Evolutionary conservation across 2,797 vertebrate species (phyloP).

Genomic region (Octomys mimax): DNA sequence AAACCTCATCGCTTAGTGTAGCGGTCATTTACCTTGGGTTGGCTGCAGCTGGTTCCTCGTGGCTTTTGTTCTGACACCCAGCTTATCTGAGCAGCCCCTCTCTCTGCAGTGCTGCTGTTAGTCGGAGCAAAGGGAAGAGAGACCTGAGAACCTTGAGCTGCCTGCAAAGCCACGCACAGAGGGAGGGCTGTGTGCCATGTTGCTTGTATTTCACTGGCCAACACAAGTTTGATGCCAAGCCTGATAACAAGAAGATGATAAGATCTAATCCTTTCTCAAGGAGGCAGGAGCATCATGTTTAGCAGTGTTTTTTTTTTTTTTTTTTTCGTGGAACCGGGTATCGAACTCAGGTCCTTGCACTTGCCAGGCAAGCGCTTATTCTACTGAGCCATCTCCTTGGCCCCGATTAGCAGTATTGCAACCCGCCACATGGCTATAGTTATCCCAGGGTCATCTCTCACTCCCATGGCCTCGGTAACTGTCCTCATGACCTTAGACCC

Average conservation of each 20-base stretch:
- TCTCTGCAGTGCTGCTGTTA: background rate
- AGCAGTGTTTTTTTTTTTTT: too few relatives aligned
- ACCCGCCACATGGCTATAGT: background rate
- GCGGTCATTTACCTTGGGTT: background rate
- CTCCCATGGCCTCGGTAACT: background rate
- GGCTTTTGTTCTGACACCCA: background rate
- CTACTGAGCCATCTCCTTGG: too few relatives aligned
- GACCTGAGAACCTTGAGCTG: background rate
- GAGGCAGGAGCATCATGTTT: background rate
- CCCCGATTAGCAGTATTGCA: background rate
- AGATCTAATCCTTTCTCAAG: background rate
- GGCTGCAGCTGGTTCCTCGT: background rate
- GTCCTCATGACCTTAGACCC: background rate
- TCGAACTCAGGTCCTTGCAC: too few relatives aligned
- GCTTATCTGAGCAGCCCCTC: background rate
- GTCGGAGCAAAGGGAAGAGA: background rate
- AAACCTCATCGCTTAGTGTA: background rate
- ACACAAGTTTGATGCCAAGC: background rate
- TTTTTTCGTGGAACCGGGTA: too few relatives aligned
- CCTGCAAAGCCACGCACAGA: background rate
- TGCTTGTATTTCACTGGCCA: background rate
- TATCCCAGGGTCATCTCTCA: background rate
- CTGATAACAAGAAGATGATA: background rate
- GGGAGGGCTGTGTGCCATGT: background rate
- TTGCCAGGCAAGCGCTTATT: too few relatives aligned